Evolutionary conservation across 2,888 invertebrate genomes (phyloP), one percentile per base, ranked within the genome.

Genomic region (Mesorhabditis belari): DNA sequence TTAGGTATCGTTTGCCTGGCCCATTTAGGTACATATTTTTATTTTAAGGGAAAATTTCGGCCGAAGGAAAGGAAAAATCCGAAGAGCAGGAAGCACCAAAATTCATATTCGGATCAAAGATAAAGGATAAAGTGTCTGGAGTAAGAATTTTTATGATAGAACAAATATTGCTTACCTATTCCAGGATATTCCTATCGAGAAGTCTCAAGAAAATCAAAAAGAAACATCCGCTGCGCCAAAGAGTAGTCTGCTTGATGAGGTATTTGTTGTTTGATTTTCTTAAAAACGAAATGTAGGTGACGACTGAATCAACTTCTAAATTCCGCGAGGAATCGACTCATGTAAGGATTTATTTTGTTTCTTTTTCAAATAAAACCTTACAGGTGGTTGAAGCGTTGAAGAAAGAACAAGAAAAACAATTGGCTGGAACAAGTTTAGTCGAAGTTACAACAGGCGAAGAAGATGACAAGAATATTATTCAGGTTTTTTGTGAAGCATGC

Each of bases 391-490:
- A 19, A 17, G 19, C 12, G 44, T 25, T 52, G 21, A 59, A 53
- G 23, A n/a, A 5, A 3, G 65, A 67, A 55, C 58, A 60, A 3
- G 71, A 69, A 49, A 67, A 68, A 21, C 65, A 67, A 27, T 62
- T 66, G 23, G 71, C 73, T 1, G 65, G 65, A 12, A 72, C 71
- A 0, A 65, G 65, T 24, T 60, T 71, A 5, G 63, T 72, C 19
- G 66, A 68, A 17, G 64, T 72, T n/a, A 73, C 66, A 9, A 77
- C 77, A 44, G 77, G 77, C 26, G 77, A 77, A 56, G 77, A 77
- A 61, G 66, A 63, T 26, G 77, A 77, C 55, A 57, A 60, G 3
- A 74, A 67, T 49, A 60, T 77, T 12, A 66, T 70, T 54, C 67
- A 74, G 61, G 77, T 75, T 25, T 26, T n/a, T n/a, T n/a, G n/a